Percentiles rank a stretch among this genome's conserved stretches.
phyloP scores from a whole-genome alignment of 2,113 vertebrate genomes.

The Charina bottae region DNA sequence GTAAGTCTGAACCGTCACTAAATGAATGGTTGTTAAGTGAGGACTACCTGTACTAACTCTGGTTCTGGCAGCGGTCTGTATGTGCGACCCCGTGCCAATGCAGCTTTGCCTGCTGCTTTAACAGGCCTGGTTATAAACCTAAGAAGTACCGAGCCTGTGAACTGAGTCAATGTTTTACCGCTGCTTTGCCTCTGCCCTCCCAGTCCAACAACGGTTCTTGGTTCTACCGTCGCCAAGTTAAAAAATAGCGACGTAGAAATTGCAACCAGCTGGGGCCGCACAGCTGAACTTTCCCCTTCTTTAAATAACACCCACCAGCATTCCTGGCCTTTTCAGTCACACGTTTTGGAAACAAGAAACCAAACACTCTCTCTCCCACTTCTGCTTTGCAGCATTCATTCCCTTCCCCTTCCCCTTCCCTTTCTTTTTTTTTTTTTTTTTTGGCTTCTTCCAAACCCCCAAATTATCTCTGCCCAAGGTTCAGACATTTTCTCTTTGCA shows the following conservation, averaged over 20 bases:
- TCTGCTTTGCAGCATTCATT: not conserved
- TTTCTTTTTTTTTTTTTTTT: not conserved
- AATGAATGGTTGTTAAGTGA: too few relatives aligned
- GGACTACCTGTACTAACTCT: not conserved
- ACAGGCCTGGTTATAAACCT: not conserved
- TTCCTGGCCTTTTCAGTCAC: not conserved
- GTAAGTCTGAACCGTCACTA: too few relatives aligned
- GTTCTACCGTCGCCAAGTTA: not conserved
- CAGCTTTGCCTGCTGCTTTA: not conserved
- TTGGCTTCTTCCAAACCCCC: too few relatives aligned
- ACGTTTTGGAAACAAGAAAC: not conserved
- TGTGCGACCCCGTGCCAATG: not conserved
- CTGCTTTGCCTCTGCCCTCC: rapidly evolving
- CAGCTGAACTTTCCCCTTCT: not conserved
- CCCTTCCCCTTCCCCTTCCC: not conserved
- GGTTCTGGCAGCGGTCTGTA: not conserved
- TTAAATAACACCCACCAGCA: not conserved
- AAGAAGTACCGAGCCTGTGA: not conserved
- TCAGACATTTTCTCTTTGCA: too few relatives aligned
- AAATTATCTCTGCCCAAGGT: too few relatives aligned
- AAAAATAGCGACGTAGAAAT: constrained; percentile 6
- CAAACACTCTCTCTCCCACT: not conserved
- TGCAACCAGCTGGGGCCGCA: rapidly evolving
- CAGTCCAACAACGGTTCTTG: too few relatives aligned
- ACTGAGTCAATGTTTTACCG: rapidly evolving